Evolutionary conservation across 1,140 invertebrate species (phyloP), one percentile per base, ranked within the genome.

Genomic region (Drosophila oshimai): DNA sequence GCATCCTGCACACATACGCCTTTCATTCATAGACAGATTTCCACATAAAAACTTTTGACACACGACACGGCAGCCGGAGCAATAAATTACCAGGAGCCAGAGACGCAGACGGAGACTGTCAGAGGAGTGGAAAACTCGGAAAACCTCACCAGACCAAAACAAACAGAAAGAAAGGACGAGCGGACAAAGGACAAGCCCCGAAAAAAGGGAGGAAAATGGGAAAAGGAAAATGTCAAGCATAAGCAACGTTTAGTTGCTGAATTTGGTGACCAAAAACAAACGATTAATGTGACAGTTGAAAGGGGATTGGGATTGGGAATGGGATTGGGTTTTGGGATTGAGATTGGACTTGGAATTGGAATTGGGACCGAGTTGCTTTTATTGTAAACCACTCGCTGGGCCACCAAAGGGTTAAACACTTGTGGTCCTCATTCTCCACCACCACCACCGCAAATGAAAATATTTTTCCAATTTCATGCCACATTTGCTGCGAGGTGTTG

Each of bases 261-360:
- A 87, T 76, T 86, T 73, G 74, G 81, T 86, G 81, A 76, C 81
- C 81, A 87, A 86, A 86, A 89, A 89, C 84, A 89, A 89, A 89
- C 84, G 84, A 89, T 89, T 89, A 89, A 89, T 89, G 84, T 89
- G 84, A 89, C 84, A 89, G 84, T 89, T 89, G 79, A 89, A 84
- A 77, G 44, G 61, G 61, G 58, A 65, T 41, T 65, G 61, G 60
- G 57, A 42, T 42, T 41, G 57, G 18, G 53, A 45, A 18, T 20
- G 45, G 34, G 34, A 15, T 5, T 31, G 13, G 28, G 18, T 7
- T 22, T 9, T 9, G 39, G 39, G 39, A 24, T 53, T 57, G 18
- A 28, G 10, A 53, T 34, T 51, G 53, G 17, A 28, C 53, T 57
- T 57, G 53, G 46, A 53, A 24, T 53, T 53, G 53, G 53, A 41